Evolutionary conservation across 2,797 vertebrate species (phyloP).

Genomic region (Myotis pilosus): DNA sequence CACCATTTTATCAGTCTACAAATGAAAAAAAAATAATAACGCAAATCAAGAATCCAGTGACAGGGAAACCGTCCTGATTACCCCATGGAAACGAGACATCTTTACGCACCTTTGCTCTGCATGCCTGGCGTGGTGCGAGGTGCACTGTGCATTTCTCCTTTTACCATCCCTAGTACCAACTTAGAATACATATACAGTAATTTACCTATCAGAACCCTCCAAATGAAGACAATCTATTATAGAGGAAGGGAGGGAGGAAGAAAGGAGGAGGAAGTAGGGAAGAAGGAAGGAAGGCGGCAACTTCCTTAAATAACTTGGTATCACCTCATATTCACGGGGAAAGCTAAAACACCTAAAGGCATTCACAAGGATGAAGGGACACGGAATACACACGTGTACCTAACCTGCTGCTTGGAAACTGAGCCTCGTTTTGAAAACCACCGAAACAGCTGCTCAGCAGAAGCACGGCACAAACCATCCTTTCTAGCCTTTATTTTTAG

Average conservation of each 20-base stretch:
- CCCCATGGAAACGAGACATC: not conserved
- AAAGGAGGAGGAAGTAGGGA: not conserved
- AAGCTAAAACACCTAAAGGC: not conserved
- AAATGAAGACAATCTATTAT: not conserved
- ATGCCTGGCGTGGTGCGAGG: not conserved
- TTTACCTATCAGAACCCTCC: not conserved
- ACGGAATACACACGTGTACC: not conserved
- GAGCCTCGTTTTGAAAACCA: not conserved
- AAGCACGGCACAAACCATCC: not conserved
- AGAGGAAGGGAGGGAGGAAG: not conserved
- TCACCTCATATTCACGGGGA: not conserved
- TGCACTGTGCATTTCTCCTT: not conserved
- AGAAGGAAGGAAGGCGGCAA: too few species aligned
- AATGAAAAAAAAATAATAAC: not conserved
- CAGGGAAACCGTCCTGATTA: accelerated
- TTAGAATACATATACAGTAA: too few species aligned
- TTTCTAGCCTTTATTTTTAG: conserved; percentile 60
- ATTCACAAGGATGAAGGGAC: not conserved
- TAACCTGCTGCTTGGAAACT: not conserved
- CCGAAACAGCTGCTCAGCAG: conserved; percentile 11
- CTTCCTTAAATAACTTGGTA: not conserved
- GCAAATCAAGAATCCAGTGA: not conserved
- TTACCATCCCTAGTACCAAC: not conserved
- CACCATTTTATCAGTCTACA: not conserved
- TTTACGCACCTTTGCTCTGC: not conserved